A percentile compares a stretch with the other conserved stretches of the same genome.
phyloP scores from a whole-genome alignment of 2,888 invertebrate species.

The Scaptomyza polygonia region DNA sequence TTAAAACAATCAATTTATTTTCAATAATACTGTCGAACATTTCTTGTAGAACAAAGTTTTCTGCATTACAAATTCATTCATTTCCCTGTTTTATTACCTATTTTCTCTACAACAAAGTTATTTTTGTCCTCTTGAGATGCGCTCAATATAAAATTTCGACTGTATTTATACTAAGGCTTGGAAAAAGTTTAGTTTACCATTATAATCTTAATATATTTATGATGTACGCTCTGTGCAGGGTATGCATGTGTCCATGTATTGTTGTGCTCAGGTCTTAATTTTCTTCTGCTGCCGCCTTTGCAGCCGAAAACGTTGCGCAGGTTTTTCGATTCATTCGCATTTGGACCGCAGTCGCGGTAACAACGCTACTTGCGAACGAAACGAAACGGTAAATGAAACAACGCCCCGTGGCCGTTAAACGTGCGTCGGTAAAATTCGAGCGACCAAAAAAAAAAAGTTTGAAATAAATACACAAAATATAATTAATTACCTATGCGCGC shows the following conservation, averaged over 20 bases:
- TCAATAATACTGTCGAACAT: background rate
- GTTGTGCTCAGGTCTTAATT: conserved; percentile 2
- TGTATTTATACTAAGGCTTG: background rate
- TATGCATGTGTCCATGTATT: background rate
- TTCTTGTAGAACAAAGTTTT: no score
- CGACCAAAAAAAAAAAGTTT: conserved; percentile 14
- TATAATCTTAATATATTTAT: no score
- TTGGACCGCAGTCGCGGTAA: conserved; percentile 64
- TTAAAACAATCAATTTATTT: background rate
- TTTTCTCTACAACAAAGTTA: no score
- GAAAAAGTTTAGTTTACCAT: background rate
- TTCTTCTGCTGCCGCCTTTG: conserved; percentile 33
- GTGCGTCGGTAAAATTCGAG: conserved; percentile 52
- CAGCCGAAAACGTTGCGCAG: conserved; percentile 55
- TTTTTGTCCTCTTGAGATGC: no score
- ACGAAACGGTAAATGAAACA: conserved; percentile 74
- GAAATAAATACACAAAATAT: conserved; percentile 13
- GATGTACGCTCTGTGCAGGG: background rate
- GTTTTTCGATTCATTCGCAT: conserved; percentile 63
- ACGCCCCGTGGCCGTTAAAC: conserved; percentile 64
- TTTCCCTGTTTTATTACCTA: no score
- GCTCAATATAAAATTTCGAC: no score
- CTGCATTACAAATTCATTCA: no score
- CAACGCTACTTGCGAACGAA: conserved; percentile 65
- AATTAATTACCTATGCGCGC: conserved; percentile 28